Evolutionary conservation across 2,888 invertebrate species (phyloP), one percentile per base, ranked within the genome.

Genomic region (Drepana falcataria): DNA sequence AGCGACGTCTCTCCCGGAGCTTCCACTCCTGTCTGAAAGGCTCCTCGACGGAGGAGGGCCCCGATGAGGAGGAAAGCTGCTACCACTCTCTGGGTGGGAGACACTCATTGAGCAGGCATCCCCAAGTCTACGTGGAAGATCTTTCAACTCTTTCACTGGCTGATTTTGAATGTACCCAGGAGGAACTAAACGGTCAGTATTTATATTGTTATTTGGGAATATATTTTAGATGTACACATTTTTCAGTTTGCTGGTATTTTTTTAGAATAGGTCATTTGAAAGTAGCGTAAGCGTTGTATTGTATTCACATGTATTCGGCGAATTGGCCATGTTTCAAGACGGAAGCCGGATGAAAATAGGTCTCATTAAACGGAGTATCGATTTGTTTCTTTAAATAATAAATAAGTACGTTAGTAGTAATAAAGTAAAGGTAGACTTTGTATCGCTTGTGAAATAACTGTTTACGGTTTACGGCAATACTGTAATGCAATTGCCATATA

Each of bases 21-120:
- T 94, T 94, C 79, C 94, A 94, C 85, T 94, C 94, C 59, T 94
- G 94, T 73, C 88, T 94, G 67, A 93, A 94, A 67, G 94, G 94
- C 47, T 91, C 92, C 58, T 90, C 91, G 59, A 91, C 91, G 63
- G 91, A 91, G 79, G 91, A 91, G 73, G 91, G 85, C 47, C 87
- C 85, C 35, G 91, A 91, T 66, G 88, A 88, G 5, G 91, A 90
- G 58, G 91, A 91, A 56, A 86, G 75, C 61, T 90, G 89, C 75
- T 91, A 91, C 73, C 90, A 91, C 72, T 90, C 88, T 48, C 78
- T 91, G 5, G 89, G 90, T 37, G 90, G 90, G 51, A 78, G 89
- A 53, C 86, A 89, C 60, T 87, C 89, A 3, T 75, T 89, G 53
- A 85, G 73, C 64, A 69, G 87, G 51, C 83, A 87, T 59, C 87